Conservation (phyloP, 1,140 invertebrate species). For the Apis florea region DNA sequence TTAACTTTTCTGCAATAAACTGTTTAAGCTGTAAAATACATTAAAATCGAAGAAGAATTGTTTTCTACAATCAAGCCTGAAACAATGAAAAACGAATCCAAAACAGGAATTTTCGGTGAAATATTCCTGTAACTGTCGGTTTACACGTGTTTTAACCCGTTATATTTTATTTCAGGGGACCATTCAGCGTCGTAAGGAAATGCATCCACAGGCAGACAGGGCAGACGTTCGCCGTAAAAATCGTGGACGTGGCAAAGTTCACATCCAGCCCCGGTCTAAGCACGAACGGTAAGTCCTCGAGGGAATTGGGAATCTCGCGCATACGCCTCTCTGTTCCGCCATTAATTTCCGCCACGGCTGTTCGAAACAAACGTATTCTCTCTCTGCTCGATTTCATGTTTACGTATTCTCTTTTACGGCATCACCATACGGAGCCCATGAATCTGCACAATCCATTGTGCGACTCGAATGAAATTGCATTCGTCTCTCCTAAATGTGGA, state of each 20-base stretch:
- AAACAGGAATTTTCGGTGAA: too few relatives aligned
- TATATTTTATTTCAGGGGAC: constrained; percentile 88
- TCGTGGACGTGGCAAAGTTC: constrained; percentile 98
- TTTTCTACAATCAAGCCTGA: too few relatives aligned
- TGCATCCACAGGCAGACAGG: constrained; percentile 97
- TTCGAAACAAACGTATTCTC: constrained; percentile 45
- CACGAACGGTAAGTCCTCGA: constrained; percentile 89
- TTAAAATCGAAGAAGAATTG: too few relatives aligned
- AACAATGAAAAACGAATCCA: too few relatives aligned
- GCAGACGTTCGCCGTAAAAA: constrained; percentile 99
- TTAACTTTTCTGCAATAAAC: too few relatives aligned
- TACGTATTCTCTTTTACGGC: constrained; percentile 30
- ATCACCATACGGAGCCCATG: constrained; percentile 1
- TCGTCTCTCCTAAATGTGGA: constrained; percentile 16
- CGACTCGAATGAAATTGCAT: constrained; percentile 47
- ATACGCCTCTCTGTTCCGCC: neutral
- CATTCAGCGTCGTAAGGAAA: constrained; percentile 97
- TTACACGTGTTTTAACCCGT: constrained; percentile 33
- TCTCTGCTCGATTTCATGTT: constrained; percentile 4
- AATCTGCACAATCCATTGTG: constrained; percentile 45
- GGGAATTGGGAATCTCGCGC: neutral
- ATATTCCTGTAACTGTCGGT: neutral
- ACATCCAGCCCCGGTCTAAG: constrained; percentile 97
- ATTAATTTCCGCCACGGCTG: constrained; percentile 51
- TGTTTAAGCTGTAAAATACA: too few relatives aligned